Evolutionary conservation across 2,113 vertebrate species (phyloP), one percentile per base, ranked within the genome.

Genomic region (Nanorana parkeri): DNA sequence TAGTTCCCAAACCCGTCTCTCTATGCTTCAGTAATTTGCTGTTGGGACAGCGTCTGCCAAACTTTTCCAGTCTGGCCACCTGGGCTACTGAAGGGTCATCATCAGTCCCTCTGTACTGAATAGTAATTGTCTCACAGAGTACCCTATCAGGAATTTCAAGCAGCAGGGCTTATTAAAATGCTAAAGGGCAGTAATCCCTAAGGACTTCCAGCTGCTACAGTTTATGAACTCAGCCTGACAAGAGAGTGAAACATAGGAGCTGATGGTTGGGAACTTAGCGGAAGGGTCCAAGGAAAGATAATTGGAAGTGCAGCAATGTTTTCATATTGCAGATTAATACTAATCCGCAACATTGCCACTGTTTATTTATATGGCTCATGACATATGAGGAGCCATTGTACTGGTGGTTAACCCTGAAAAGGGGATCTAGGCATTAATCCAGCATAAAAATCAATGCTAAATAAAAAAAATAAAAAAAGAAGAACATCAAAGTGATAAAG

Each of bases 171-270:
- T 92, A 94, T 94, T 94, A 94, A 93, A 94, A 94, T 91, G 93
- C 93, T 92, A 79, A 94, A 95, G 93, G 91, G 89, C 93, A 93
- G 88, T 95, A 95, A 96, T 95, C 93, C 92, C 88, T 88, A 87
- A 95, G 90, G 92, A 91, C 88, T 89, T 92, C 93, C 94, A 95
- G 94, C 93, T 95, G 94, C 92, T 93, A 92, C 92, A 87, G 28
- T 94, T 94, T 94, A 94, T 94, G 94, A 94, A 92, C 89, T 87
- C 84, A 85, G 90, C 85, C 91, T 89, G 89, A 91, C 88, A 89
- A 88, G 88, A 84, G 73, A 85, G 73, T 89, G 72, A 61, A 84
- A 84, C 88, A 85, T 28, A 88, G 68, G 78, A 66, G 23, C 67
- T 83, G 47, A 78, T 64, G 47, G 41, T 78, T 61, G 56, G 20